Conservation (phyloP, 2,888 invertebrate species). For the Chaetogeoica ovagalla region DNA sequence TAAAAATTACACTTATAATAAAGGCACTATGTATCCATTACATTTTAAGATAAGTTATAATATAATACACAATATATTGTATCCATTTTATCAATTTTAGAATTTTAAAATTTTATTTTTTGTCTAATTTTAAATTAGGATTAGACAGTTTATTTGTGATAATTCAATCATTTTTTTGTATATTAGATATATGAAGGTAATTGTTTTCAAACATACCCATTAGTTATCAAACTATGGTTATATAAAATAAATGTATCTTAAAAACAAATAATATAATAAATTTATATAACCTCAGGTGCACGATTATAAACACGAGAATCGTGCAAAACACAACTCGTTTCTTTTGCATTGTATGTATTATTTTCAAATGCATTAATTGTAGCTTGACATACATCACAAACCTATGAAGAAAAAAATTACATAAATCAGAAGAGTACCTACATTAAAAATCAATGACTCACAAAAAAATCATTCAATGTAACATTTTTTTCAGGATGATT, state of each 20-base stretch:
- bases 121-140: neutral
- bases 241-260: constrained; percentile 4
- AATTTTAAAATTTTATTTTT: no score
- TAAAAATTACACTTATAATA: constrained; percentile 2
- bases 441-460: constrained; percentile 2
- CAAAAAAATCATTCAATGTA: constrained; percentile 10
- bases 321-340: constrained; percentile 12
- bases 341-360: neutral
- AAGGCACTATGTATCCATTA: no score
- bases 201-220: neutral
- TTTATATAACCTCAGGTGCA: constrained; percentile 15
- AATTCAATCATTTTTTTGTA: no score
- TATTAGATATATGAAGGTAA: neutral
- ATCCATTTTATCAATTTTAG: no score
- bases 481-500: constrained; percentile 1
- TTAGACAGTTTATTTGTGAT: neutral
- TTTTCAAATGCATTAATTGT: neutral
- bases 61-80: no score
- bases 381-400: constrained; percentile 10
- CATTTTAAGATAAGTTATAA: no score
- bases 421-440: neutral
- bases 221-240: neutral
- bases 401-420: neutral
- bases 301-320: neutral
- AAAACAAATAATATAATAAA: neutral